These are phyloP conservation scores for Drosophila melanocephala DNA, from an alignment of 2,888 invertebrate genomes.

Conservation along the genomic window DNA sequence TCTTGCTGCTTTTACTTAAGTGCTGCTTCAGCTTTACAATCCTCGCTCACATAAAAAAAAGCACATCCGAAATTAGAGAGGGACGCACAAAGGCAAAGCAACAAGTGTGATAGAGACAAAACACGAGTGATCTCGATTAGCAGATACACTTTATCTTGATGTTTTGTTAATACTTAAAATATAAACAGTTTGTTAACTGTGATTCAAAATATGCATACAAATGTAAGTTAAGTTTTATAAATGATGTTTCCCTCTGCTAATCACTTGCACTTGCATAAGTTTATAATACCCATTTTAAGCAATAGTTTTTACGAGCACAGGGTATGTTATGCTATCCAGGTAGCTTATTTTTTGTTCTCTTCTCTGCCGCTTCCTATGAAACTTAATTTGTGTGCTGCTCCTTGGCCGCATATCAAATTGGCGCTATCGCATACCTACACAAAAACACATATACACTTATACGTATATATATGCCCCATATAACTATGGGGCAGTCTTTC, in stretches of 20 bases:
- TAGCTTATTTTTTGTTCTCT: slow-evolving; percentile 46
- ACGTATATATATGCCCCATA: slow-evolving; percentile 54
- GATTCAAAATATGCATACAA: neutral
- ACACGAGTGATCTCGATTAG: neutral
- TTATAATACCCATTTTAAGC: neutral
- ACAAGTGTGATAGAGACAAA: slow-evolving; percentile 6
- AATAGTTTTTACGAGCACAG: neutral
- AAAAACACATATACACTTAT: slow-evolving; percentile 26
- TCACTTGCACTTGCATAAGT: neutral
- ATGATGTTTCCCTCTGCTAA: neutral
- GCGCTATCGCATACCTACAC: slow-evolving; percentile 75
- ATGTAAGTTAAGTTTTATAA: neutral
- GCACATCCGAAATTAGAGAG: slow-evolving; percentile 39
- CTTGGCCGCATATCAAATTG: slow-evolving; percentile 73
- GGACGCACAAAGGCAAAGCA: neutral
- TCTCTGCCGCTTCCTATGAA: slow-evolving; percentile 70
- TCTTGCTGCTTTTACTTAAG: slow-evolving; percentile 48
- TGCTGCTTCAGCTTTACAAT: slow-evolving; percentile 60
- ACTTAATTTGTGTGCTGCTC: slow-evolving; percentile 70
- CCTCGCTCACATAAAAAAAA: slow-evolving; percentile 56
- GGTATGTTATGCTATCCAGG: slow-evolving; percentile 45
- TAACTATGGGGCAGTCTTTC: slow-evolving; percentile 64
- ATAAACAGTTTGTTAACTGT: neutral
- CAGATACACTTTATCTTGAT: neutral
- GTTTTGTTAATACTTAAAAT: too few species aligned